Evolutionary conservation across 2,113 vertebrate genomes (phyloP).

Genomic region (Prunella himalayana): DNA sequence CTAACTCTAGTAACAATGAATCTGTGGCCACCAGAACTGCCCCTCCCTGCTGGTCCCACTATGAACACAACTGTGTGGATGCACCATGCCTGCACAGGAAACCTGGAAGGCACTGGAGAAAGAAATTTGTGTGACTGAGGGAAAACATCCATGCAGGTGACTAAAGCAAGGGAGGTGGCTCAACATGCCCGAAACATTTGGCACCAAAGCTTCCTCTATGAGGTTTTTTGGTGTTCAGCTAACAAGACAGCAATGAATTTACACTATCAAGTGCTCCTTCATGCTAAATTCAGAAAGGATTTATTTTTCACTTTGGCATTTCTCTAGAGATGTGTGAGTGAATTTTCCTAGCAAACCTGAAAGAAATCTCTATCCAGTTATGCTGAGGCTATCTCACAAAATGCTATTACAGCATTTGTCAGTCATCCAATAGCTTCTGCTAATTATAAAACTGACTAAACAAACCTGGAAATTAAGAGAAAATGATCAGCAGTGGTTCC

Average conservation of each 20-base stretch:
- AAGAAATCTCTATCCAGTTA: neutral
- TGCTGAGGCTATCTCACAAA: neutral
- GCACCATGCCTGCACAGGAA: neutral
- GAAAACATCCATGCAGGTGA: neutral
- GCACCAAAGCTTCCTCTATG: neutral
- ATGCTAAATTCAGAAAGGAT: neutral
- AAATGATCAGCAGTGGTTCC: neutral
- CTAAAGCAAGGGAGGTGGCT: neutral
- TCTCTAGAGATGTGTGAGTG: neutral
- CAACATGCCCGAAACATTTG: neutral
- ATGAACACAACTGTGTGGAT: rapidly evolving
- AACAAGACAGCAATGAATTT: neutral
- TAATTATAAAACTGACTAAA: neutral
- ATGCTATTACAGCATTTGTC: neutral
- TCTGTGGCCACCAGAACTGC: neutral
- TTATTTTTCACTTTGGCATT: neutral
- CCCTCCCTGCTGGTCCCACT: neutral
- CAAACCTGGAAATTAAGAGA: neutral
- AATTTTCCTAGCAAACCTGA: neutral
- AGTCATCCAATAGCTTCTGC: neutral
- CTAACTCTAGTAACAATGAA: neutral
- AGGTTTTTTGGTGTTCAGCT: neutral
- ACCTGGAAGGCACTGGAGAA: neutral
- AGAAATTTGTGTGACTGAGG: neutral
- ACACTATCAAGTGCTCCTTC: neutral